Base-by-base conservation (phyloP, 2,113 vertebrate genomes). In the Megalops atlanticus region DNA sequence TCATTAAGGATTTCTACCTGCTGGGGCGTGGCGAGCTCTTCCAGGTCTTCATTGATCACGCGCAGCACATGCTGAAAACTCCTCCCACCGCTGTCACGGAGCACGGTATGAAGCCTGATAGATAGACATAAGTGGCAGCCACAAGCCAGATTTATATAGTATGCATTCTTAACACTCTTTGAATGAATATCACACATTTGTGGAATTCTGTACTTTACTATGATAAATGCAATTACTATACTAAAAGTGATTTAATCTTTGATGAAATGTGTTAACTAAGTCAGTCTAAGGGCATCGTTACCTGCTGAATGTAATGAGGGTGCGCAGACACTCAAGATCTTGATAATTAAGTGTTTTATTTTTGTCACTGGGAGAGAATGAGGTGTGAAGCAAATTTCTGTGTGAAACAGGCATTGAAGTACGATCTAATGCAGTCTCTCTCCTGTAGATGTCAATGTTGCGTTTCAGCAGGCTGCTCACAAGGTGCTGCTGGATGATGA, bases 1-100 rank as follows among this genome's bases (percentile, higher is more conserved):
- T 98, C 83, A 96, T 99, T 88, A 99, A 99, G 90, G 98, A 99
- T 85, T 99, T 99, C 82, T 99, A 98, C 84, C 88, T 99, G 85
- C 83, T 99, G 93, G 98, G 98, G 74, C 96, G 98, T 83, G 98
- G 98, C 15, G 98, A 99, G 86, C 94, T 99, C 70, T 99, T 98
- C 88, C 98, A 99, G 90, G 98, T 94, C 18, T 99, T 99, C 83
- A 99, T 99, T 49, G 98, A 99, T 88, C 96, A 95, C 0, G 97
- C 98, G 33, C 97, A 99, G 83, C 97, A 98, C 76, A 98, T 99
- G 97, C 88, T 99, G 80, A 99, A 99, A 92, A 95, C 96, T 0
- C 97, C 97, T 0, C 97, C 98, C 0, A 97, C 97, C 0, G 95
- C 97, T 16, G 98, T 99, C 81, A 99, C 97, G 0, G 98, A 99